Evolutionary conservation across 2,888 invertebrate genomes (phyloP), one percentile per base, ranked within the genome.

Genomic region (Heteromurus nitidus): DNA sequence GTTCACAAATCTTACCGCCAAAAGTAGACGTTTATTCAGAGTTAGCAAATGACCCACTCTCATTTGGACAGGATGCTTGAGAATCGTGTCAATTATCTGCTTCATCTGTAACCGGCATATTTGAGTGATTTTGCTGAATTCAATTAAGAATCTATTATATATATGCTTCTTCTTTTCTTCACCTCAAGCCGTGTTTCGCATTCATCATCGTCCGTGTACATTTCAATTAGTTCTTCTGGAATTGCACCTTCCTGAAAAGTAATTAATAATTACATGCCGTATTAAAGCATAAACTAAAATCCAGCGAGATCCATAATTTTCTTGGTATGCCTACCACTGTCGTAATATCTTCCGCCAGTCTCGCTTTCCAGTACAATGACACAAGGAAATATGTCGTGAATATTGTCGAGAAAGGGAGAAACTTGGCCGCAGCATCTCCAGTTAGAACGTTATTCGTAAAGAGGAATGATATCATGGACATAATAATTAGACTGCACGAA

Each of bases 171-270:
- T 1, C 31, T 31, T 60, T 47, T 18, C 3, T 3, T 13, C 50
- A 80, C 80, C 53, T 74, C 68, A 0, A 80, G 53, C 7, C 73
- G 28, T 20, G 69, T 26, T 50, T 74, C 74, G 42, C 26, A 60
- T 3, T 68, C 68, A 7, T 80, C 60, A 20, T 67, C 68, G 1
- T 7, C 36, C 11, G 74, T 74, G 22, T 80, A 68, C 80, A 80
- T 80, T 50, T 42, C 24, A 9, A 74, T 3, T 11, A 80, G 24
- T 1, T 60, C 74, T 1, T 80, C 74, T 0, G 62, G 74, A 53
- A 80, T 80, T 3, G n/a, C 68, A 7, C 68, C 74, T 30, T 74
- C 80, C 73, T 80, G n/a, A 24, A 16, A 50, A 18, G n/a, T 11
- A 50, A 18, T 20, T 11, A 18, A 18, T 50, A 11, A 5, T 11